A percentile compares a stretch with the other conserved stretches of the same genome.
These are phyloP conservation scores for Drosophila virilis DNA, from an alignment of 1,140 invertebrate genomes.

Conservation along the genomic window DNA sequence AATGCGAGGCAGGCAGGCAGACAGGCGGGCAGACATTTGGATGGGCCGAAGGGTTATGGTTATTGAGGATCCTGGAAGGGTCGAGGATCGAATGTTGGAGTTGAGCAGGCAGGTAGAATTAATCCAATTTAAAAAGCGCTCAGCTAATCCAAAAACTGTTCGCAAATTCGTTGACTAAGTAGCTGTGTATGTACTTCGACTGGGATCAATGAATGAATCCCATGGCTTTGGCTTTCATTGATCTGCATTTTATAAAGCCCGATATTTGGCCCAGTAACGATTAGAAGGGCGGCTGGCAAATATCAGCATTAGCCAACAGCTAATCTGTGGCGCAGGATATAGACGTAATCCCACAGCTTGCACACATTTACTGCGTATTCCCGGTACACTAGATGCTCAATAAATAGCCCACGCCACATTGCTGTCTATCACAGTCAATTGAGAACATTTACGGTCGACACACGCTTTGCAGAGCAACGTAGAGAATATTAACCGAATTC, in stretches of 20 bases:
- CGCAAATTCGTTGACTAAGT: background rate
- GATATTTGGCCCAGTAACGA: constrained; percentile 1
- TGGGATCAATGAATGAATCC: constrained; percentile 76
- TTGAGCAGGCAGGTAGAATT: constrained; percentile 49
- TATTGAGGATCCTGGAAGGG: background rate
- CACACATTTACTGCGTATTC: background rate
- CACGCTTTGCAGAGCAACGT: background rate
- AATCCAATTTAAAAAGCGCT: constrained; percentile 57
- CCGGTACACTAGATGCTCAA: background rate
- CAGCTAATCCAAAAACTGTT: constrained; percentile 54
- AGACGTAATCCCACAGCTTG: constrained; percentile 35
- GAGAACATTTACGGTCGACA: constrained; percentile 7
- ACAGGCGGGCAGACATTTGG: constrained; percentile 5
- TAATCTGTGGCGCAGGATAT: constrained; percentile 47
- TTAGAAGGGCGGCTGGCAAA: constrained; percentile 5
- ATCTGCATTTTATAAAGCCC: constrained; percentile 46
- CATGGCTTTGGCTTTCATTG: constrained; percentile 69
- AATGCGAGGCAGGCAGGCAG: background rate
- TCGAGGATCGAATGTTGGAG: background rate
- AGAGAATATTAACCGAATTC: background rate
- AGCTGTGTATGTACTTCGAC: constrained; percentile 5
- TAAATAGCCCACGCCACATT: constrained; percentile 18
- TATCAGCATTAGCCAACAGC: background rate
- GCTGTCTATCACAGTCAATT: constrained; percentile 21
- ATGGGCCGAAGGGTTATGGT: background rate